Evolutionary conservation across 2,113 vertebrate species (phyloP).

Genomic region (Prunella himalayana): DNA sequence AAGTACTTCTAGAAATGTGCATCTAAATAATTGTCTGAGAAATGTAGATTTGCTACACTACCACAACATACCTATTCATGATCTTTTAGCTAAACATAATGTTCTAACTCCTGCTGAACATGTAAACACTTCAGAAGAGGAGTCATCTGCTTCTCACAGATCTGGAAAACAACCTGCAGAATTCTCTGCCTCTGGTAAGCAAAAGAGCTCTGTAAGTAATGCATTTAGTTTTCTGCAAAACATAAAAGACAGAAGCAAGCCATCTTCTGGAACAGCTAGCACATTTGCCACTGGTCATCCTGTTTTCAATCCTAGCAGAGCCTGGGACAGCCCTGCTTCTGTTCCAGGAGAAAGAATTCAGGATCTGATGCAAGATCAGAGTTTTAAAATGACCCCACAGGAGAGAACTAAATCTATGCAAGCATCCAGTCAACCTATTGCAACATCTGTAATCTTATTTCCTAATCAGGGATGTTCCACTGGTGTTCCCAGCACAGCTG

Average conservation of each 20-base stretch:
- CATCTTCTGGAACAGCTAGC: background rate
- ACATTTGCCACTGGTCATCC: background rate
- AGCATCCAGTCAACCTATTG: slow-evolving; percentile 51
- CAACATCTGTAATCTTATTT: slow-evolving; percentile 57
- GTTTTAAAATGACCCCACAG: slow-evolving; percentile 60
- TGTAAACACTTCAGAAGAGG: slow-evolving; percentile 36
- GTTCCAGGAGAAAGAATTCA: slow-evolving; percentile 42
- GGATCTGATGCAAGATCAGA: slow-evolving; percentile 57
- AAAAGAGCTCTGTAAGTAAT: background rate
- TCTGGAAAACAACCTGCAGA: background rate
- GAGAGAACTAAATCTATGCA: slow-evolving; percentile 35
- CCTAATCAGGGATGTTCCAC: slow-evolving; percentile 51
- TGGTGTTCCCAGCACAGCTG: background rate
- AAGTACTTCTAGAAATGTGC: slow-evolving; percentile 47
- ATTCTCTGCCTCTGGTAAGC: background rate
- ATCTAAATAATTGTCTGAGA: slow-evolving; percentile 69
- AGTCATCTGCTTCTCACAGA: background rate
- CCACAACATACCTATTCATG: slow-evolving; percentile 33
- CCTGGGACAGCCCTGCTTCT: slow-evolving; percentile 29
- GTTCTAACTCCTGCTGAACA: slow-evolving; percentile 36
- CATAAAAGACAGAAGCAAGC: background rate
- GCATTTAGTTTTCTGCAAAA: background rate
- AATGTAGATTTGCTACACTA: slow-evolving; percentile 50
- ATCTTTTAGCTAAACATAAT: slow-evolving; percentile 52
- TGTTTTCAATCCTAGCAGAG: slow-evolving; percentile 46